Evolutionary conservation across 2,113 vertebrate genomes (phyloP).

Genomic region (Heloderma charlesbogerti): DNA sequence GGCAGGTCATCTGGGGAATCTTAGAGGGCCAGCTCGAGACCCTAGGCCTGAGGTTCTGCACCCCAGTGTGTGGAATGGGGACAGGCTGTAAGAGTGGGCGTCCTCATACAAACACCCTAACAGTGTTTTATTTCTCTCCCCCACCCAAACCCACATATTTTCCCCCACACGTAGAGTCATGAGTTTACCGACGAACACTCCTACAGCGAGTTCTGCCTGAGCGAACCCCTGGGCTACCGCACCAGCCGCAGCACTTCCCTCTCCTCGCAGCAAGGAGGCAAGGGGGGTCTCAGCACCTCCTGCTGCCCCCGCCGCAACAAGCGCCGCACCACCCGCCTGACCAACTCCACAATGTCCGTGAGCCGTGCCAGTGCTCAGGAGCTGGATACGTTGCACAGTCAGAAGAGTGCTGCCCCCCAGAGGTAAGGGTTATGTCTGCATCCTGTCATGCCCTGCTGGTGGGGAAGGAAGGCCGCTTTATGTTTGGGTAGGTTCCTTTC

Average conservation of each 20-base stretch:
- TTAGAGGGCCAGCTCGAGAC: no score
- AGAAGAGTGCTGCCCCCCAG: slow-evolving; percentile 76
- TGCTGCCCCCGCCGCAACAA: slow-evolving; percentile 86
- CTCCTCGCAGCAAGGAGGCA: slow-evolving; percentile 85
- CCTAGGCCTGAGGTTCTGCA: no score
- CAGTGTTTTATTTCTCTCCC: neutral
- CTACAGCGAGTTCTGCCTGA: slow-evolving; percentile 88
- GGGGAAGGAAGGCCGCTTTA: neutral
- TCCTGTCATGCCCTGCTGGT: neutral
- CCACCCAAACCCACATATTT: slow-evolving; percentile 3
- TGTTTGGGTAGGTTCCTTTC: neutral
- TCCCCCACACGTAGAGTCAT: slow-evolving; percentile 78
- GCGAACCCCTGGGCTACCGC: slow-evolving; percentile 83
- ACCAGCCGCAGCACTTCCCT: slow-evolving; percentile 91
- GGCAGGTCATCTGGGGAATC: no score
- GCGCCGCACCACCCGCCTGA: slow-evolving; percentile 86
- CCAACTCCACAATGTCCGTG: slow-evolving; percentile 89
- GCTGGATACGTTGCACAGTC: slow-evolving; percentile 84
- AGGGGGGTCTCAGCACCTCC: slow-evolving; percentile 64
- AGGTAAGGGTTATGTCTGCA: slow-evolving; percentile 72
- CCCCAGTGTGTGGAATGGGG: no score
- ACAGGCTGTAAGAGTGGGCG: neutral
- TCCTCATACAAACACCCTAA: neutral
- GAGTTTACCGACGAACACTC: slow-evolving; percentile 90
- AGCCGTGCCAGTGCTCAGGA: slow-evolving; percentile 91